Base-by-base conservation (phyloP, 2,113 vertebrate genomes). In the Cercopithecus mona region DNA sequence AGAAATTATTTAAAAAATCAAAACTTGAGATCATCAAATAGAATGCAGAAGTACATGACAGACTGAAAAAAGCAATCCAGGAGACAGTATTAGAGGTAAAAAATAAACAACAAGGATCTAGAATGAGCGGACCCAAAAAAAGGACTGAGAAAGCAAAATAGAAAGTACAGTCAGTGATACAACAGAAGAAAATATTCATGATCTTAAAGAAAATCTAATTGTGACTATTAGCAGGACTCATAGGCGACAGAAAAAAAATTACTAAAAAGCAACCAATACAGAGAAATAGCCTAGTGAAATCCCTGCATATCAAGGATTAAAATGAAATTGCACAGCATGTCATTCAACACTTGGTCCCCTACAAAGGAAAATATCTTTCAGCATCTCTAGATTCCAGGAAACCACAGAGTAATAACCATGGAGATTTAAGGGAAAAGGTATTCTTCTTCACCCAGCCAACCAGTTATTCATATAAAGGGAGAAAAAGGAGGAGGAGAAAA, bases 221-320 rank as follows among this genome's bases (percentile, higher is more conserved):
- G 7, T 82, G 57, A 50, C 59, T 93, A 32, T 13, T 91, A 14
- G 43, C 9, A 57, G 10, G 30, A 93, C 12, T 94, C 40, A 20
- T 1, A 87, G 32, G 20, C 6, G 16, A 70, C 3, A 79, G 35
- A 45, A 23, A 70, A 64, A 70, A 12, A 73, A 61, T 4, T 3
- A 61, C 17, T n/a, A 20, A 61, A 78, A 96, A 79, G 11, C 27
- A 61, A n/a, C 61, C 35, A 68, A 48, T 16, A 35, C 11, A 32
- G 25, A 88, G n/a, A 97, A 89, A 64, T 2, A 83, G 2, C 45
- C 90, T 48, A 59, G 30, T n/a, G 38, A 83, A 73, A 87, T 73
- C 35, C 7, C 20, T 68, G 9, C 43, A 57, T 38, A 5, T 8
- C 45, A 79, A 75, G 38, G 30, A 83, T 22, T 17, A 87, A 94